Conservation (phyloP, 1,140 invertebrate species). For the Wiebesia pumilae region DNA sequence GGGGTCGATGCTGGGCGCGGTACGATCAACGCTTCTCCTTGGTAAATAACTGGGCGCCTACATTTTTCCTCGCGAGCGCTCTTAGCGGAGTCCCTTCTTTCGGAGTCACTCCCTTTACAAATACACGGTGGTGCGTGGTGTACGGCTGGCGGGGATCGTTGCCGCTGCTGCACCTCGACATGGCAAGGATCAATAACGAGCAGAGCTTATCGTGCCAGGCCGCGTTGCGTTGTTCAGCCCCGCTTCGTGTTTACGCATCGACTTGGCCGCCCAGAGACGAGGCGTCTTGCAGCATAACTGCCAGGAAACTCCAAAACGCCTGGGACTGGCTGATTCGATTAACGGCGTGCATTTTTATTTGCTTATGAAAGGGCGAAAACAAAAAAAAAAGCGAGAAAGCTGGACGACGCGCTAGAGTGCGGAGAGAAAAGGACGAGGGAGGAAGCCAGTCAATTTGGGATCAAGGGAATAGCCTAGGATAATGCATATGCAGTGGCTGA, state of each 20-base stretch:
- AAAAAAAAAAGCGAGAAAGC: slow-evolving; percentile 1
- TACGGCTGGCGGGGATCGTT: slow-evolving; percentile 46
- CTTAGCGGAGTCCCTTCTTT: not conserved
- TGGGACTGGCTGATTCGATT: slow-evolving; percentile 15
- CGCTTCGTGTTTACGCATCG: slow-evolving; percentile 27
- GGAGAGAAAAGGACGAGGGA: not conserved
- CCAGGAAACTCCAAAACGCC: not conserved
- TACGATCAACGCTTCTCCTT: not conserved
- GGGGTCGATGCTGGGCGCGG: not conserved
- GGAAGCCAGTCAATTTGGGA: not conserved
- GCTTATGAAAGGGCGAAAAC: not conserved
- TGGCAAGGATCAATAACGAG: slow-evolving; percentile 67
- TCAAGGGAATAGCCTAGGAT: not conserved
- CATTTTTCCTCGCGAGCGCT: slow-evolving; percentile 12
- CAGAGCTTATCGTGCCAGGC: slow-evolving; percentile 64
- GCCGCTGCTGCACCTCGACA: slow-evolving; percentile 57
- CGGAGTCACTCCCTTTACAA: slow-evolving; percentile 16
- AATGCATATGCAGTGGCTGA: not conserved
- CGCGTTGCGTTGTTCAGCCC: slow-evolving; percentile 55
- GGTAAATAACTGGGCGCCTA: not conserved
- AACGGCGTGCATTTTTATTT: not conserved
- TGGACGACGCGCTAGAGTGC: too few relatives aligned
- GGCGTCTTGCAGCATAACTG: not conserved
- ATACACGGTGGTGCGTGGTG: not conserved
- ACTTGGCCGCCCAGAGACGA: slow-evolving; percentile 39